Evolutionary conservation across 2,113 vertebrate genomes (phyloP).

Genomic region (Dicentrarchus labrax): DNA sequence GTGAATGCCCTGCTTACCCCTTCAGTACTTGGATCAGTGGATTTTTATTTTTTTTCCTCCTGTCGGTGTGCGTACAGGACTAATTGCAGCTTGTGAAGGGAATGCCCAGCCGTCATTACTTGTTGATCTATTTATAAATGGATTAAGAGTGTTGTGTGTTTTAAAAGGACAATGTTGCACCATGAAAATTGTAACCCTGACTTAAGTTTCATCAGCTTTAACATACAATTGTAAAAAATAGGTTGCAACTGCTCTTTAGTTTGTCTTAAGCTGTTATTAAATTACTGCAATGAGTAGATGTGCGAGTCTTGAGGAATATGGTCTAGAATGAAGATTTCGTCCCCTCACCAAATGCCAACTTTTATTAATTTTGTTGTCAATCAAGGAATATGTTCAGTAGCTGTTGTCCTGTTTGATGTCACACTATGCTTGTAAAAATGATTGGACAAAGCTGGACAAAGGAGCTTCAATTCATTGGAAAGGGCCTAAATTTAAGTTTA

Average conservation of each 20-base stretch:
- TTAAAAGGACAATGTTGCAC: conserved; percentile 68
- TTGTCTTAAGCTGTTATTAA: conserved; percentile 68
- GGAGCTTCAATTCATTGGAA: conserved; percentile 43
- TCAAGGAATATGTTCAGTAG: conserved; percentile 47
- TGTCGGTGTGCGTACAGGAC: conserved; percentile 63
- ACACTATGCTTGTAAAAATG: conserved; percentile 54
- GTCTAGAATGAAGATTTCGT: conserved; percentile 31
- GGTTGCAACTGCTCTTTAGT: conserved; percentile 64
- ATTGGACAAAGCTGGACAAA: conserved; percentile 51
- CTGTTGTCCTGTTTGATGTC: conserved; percentile 64
- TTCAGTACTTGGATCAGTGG: conserved; percentile 62
- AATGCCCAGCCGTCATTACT: conserved; percentile 61
- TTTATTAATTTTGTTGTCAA: conserved; percentile 58
- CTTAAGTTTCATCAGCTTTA: conserved; percentile 70
- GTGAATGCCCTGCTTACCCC: conserved; percentile 52
- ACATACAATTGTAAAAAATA: conserved; percentile 56
- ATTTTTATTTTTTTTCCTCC: conserved; percentile 47
- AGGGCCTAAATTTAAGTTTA: conserved; percentile 53
- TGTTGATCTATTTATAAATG: conserved; percentile 77
- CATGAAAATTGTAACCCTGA: conserved; percentile 63
- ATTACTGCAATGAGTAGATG: conserved; percentile 49
- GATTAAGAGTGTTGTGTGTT: conserved; percentile 72
- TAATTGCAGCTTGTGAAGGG: conserved; percentile 63
- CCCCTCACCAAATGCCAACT: conserved; percentile 64
- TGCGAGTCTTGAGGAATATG: conserved; percentile 44